Conservation (phyloP, 2,888 invertebrate genomes). For the Drosophila neonasuta region DNA sequence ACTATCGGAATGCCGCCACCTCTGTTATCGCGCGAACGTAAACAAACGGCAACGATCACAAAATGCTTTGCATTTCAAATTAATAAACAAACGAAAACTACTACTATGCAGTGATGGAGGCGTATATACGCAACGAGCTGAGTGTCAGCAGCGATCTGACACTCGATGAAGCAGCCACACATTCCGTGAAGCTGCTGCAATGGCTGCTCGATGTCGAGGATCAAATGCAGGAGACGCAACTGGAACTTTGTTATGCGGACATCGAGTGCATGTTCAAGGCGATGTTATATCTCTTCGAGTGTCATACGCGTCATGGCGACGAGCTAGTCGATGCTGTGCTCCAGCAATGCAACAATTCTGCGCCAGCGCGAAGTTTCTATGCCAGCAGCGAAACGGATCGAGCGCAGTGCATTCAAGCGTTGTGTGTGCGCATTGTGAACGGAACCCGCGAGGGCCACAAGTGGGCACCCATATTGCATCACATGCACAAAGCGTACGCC, state of each 20-base stretch:
- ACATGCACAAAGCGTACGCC: conserved; percentile 52
- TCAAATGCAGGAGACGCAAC: conserved; percentile 36
- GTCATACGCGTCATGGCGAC: conserved; percentile 50
- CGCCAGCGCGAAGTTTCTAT: conserved; percentile 27
- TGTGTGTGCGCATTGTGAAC: conserved; percentile 46
- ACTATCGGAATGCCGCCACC: too few species aligned
- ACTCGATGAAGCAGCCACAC: conserved; percentile 48
- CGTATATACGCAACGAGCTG: conserved; percentile 57
- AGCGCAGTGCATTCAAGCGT: conserved; percentile 32
- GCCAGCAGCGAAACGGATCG: conserved; percentile 21
- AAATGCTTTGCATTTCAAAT: background rate
- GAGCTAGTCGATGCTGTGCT: conserved; percentile 41
- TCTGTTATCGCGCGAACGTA: background rate
- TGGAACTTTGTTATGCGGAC: conserved; percentile 41
- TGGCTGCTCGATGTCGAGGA: conserved; percentile 58
- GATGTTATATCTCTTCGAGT: conserved; percentile 58
- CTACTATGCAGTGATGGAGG: conserved; percentile 45
- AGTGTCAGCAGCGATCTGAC: conserved; percentile 27
- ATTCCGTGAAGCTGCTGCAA: conserved; percentile 55
- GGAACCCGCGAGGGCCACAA: conserved; percentile 52
- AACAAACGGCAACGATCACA: background rate
- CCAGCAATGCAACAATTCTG: conserved; percentile 22
- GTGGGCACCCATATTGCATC: conserved; percentile 45
- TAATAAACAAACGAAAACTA: background rate
- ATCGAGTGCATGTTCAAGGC: conserved; percentile 66